Percentiles rank a stretch among this genome's conserved stretches.
These are phyloP conservation scores for Alentia gelatinosa DNA, from an alignment of 2,888 invertebrate genomes.

Conservation along the genomic window DNA sequence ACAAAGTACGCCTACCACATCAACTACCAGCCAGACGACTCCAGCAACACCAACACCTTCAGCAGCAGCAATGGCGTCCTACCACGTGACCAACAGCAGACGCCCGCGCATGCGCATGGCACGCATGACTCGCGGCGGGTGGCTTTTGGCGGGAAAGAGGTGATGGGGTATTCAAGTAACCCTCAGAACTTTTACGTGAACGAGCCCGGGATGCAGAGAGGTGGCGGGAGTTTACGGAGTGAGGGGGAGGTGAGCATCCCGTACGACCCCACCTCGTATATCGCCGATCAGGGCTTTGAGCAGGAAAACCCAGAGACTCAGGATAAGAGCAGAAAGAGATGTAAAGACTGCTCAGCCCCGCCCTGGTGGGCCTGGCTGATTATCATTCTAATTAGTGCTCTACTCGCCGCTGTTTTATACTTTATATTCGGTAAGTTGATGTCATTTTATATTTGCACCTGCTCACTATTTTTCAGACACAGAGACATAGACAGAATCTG, in stretches of 20 bases:
- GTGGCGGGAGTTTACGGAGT: background rate
- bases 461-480: no score
- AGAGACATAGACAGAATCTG: no score
- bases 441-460: no score
- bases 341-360: background rate
- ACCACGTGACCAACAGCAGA: background rate
- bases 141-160: background rate
- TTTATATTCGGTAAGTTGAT: slow-evolving; percentile 17
- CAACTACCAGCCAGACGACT: background rate
- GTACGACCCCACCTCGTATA: background rate
- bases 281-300: background rate
- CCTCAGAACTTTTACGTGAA: background rate
- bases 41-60: background rate
- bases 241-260: background rate
- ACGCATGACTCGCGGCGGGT: background rate
- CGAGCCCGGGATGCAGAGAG: background rate
- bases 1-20: background rate
- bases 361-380: slow-evolving; percentile 24
- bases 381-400: background rate
- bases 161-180: no score
- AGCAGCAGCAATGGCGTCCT: background rate
- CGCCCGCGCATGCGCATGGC: background rate
- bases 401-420: background rate
- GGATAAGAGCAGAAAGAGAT: background rate
- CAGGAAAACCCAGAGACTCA: background rate